Evolutionary conservation across 2,888 invertebrate genomes (phyloP).

Genomic region (Cryptops parisi): DNA sequence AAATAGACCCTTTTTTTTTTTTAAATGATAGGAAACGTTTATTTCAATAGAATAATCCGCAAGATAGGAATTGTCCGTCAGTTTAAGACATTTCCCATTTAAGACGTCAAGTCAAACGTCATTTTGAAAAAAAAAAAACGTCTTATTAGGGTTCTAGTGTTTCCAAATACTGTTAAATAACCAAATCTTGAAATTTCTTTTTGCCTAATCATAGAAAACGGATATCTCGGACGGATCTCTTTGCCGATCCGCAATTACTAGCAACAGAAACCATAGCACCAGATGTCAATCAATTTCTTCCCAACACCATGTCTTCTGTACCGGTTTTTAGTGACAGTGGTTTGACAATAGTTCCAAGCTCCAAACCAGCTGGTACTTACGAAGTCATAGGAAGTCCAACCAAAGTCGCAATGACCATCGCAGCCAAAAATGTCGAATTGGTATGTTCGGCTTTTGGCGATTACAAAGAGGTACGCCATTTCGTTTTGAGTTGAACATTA

Average conservation of each 20-base stretch:
- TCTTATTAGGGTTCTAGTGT: too few species aligned
- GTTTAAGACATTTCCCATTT: too few species aligned
- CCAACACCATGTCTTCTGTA: not conserved
- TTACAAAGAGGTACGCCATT: not conserved
- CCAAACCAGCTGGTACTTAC: not conserved
- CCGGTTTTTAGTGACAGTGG: not conserved
- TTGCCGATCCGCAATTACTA: not conserved
- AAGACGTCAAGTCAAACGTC: too few species aligned
- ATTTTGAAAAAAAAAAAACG: too few species aligned
- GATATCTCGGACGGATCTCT: too few species aligned
- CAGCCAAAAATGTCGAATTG: not conserved
- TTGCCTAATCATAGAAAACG: too few species aligned
- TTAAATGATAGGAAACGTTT: too few species aligned
- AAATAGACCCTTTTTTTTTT: too few species aligned
- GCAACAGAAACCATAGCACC: not conserved
- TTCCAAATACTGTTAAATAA: too few species aligned
- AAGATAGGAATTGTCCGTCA: too few species aligned
- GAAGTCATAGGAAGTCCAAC: not conserved
- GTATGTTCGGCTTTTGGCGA: conserved; percentile 1
- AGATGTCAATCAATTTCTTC: not conserved
- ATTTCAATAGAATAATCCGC: too few species aligned
- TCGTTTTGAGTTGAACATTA: not conserved
- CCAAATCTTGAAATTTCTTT: too few species aligned
- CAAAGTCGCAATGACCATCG: not conserved
- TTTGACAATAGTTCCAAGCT: not conserved